Conservation (phyloP, 2,888 invertebrate genomes). For the Mystacides longicornis region DNA sequence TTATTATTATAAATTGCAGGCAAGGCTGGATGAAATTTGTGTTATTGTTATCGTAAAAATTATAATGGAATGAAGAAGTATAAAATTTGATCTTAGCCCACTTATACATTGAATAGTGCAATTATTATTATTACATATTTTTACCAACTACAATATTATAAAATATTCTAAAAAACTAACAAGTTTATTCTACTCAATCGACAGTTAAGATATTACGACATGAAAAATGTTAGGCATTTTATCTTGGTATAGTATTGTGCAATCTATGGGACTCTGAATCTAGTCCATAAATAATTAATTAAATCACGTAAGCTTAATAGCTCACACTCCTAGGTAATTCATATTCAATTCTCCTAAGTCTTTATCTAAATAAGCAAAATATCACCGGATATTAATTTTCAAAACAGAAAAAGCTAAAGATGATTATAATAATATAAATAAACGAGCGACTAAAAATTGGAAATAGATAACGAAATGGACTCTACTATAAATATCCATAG, state of each 20-base stretch:
- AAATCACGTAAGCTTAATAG: not conserved
- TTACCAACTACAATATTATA: constrained; percentile 17
- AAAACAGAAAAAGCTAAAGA: not conserved
- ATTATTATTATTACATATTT: constrained; percentile 3
- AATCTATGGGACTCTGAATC: not conserved
- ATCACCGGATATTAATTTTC: not conserved
- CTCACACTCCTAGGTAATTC: not conserved
- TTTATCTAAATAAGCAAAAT: not conserved
- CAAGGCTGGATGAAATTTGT: too few relatives aligned
- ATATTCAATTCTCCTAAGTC: not conserved
- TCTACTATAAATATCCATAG: too few relatives aligned
- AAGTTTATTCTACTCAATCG: constrained; percentile 20
- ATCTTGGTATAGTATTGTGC: constrained; percentile 2
- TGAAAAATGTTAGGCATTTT: constrained; percentile 15
- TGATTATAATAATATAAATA: too few relatives aligned
- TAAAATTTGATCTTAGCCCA: too few relatives aligned
- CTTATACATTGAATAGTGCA: constrained; percentile 6
- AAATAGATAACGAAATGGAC: too few relatives aligned
- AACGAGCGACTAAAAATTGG: too few relatives aligned
- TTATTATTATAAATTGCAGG: too few relatives aligned
- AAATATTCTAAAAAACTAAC: constrained; percentile 24
- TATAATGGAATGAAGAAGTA: too few relatives aligned
- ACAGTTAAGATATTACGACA: constrained; percentile 19
- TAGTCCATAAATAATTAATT: not conserved
- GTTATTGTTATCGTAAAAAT: too few relatives aligned